Percentiles rank a stretch among this genome's conserved stretches.
These are phyloP conservation scores for Clepsis dumicolana DNA, from an alignment of 2,888 invertebrate genomes.

Conservation along the genomic window DNA sequence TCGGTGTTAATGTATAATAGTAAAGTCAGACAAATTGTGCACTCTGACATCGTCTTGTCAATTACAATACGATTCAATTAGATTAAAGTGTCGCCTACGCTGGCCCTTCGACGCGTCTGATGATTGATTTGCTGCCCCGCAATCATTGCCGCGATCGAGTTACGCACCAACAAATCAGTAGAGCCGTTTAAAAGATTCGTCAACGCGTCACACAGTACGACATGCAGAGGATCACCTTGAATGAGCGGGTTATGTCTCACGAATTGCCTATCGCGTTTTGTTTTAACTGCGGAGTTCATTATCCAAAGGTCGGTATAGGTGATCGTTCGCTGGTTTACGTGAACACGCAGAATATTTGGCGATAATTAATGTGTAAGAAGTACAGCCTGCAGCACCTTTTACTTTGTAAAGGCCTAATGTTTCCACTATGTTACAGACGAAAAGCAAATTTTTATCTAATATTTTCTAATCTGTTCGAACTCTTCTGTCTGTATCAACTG, in stretches of 20 bases:
- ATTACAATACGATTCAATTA: slow-evolving; percentile 52
- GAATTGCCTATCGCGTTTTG: slow-evolving; percentile 30
- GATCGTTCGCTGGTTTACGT: slow-evolving; percentile 18
- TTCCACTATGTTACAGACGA: too few species aligned
- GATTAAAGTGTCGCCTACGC: slow-evolving; percentile 54
- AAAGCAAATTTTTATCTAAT: too few species aligned
- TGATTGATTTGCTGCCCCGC: slow-evolving; percentile 50
- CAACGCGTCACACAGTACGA: background rate
- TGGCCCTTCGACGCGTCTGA: slow-evolving; percentile 48
- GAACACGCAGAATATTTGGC: background rate
- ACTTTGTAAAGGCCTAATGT: too few species aligned
- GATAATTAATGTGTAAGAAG: background rate
- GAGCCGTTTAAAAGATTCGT: slow-evolving; percentile 28
- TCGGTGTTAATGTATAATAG: background rate
- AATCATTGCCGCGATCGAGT: slow-evolving; percentile 47
- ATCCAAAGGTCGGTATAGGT: slow-evolving; percentile 32
- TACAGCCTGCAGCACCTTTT: background rate
- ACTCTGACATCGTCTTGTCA: slow-evolving; percentile 12
- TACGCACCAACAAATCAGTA: slow-evolving; percentile 36
- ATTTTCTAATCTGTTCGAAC: too few species aligned
- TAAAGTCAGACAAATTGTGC: slow-evolving; percentile 4
- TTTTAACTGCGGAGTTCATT: slow-evolving; percentile 22
- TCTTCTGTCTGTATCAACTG: too few species aligned
- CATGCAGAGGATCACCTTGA: slow-evolving; percentile 34
- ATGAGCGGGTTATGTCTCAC: slow-evolving; percentile 13